Percentiles rank a stretch among this genome's conserved stretches.
These are phyloP conservation scores for Pteronura brasiliensis DNA, from an alignment of 2,113 vertebrate species.

Conservation along the genomic window DNA sequence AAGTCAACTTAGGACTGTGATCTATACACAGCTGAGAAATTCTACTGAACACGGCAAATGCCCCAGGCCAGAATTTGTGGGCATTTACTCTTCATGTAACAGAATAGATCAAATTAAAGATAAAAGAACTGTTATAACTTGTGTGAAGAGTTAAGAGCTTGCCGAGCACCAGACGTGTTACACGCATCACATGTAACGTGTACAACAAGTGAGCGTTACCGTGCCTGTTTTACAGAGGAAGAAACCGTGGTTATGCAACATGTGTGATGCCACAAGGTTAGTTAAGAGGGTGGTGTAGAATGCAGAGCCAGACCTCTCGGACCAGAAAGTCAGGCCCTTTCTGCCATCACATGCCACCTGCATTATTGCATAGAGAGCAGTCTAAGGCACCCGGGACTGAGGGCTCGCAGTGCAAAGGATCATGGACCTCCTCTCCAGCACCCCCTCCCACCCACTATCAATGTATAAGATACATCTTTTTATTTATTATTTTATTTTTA, in stretches of 20 bases:
- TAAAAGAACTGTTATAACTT: neutral
- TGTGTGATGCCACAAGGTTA: neutral
- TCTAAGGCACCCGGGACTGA: neutral
- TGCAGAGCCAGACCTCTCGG: neutral
- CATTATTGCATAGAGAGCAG: neutral
- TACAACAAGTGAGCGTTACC: neutral
- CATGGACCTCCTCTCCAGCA: neutral
- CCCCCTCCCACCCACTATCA: neutral
- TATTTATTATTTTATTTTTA: too few species aligned
- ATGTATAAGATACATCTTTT: neutral
- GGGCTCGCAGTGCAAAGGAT: neutral
- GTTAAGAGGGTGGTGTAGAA: neutral
- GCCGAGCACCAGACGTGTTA: neutral
- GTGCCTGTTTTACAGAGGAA: neutral
- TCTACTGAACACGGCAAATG: constrained; percentile 18
- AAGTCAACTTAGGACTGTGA: neutral
- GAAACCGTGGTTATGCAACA: neutral
- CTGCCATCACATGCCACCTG: neutral
- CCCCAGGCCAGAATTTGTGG: neutral
- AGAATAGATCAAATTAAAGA: neutral
- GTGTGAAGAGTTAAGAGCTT: neutral
- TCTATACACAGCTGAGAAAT: neutral
- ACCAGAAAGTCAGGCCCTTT: neutral
- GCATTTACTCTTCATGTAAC: neutral
- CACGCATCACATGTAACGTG: neutral